These are phyloP conservation scores for Polyploca ridens DNA, from an alignment of 2,888 invertebrate genomes.

Conservation along the genomic window DNA sequence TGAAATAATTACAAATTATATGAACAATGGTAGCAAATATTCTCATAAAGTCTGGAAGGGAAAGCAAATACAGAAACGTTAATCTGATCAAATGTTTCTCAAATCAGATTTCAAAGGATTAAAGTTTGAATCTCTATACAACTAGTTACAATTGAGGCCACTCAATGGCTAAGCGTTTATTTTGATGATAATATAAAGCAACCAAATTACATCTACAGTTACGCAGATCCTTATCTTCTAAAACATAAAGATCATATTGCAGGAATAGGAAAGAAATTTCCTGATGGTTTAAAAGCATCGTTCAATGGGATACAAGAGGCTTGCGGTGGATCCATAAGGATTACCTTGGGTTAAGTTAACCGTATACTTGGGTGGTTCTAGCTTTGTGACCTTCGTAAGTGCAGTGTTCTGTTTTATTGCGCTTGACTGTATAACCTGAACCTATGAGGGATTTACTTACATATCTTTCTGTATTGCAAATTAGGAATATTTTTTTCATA, in stretches of 20 bases:
- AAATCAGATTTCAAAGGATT: constrained; percentile 41
- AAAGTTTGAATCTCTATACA: constrained; percentile 47
- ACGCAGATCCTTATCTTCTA: constrained; percentile 13
- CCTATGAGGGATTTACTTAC: neutral
- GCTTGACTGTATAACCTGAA: neutral
- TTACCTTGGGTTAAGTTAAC: constrained; percentile 48
- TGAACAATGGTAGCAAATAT: too few species aligned
- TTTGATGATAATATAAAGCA: constrained; percentile 33
- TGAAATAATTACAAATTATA: too few species aligned
- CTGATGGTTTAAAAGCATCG: constrained; percentile 26
- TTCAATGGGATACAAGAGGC: constrained; percentile 45
- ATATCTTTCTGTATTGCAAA: neutral
- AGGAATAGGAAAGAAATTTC: constrained; percentile 5
- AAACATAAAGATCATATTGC: constrained; percentile 20
- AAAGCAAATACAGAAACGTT: neutral
- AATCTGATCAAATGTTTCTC: constrained; percentile 36
- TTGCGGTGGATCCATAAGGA: constrained; percentile 51
- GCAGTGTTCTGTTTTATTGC: constrained; percentile 18
- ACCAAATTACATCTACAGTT: constrained; percentile 15
- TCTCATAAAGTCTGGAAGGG: too few species aligned
- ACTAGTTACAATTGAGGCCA: constrained; percentile 26
- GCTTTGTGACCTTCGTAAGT: constrained; percentile 34
- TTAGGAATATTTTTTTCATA: neutral
- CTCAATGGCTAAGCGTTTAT: constrained; percentile 32
- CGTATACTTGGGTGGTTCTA: constrained; percentile 33